These are phyloP conservation scores for Tyria jacobaeae DNA, from an alignment of 2,888 invertebrate genomes.

Conservation along the genomic window DNA sequence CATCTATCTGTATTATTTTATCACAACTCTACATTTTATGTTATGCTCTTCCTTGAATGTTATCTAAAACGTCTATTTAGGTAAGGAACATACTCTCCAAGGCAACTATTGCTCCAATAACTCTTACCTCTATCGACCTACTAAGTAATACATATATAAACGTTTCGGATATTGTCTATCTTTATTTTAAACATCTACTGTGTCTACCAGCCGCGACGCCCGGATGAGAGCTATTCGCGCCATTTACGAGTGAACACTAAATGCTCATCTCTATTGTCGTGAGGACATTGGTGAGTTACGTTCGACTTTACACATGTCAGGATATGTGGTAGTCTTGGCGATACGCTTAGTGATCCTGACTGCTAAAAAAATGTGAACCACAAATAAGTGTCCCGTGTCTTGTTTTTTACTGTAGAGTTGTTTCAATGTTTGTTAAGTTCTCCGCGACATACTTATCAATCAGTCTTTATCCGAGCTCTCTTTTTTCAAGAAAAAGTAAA, in stretches of 20 bases:
- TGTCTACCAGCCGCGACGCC: conserved; percentile 36
- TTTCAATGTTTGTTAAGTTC: too few species aligned
- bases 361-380: too few species aligned
- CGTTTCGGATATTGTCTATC: not conserved
- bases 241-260: conserved; percentile 65
- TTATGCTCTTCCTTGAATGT: not conserved
- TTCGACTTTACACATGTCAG: conserved; percentile 42
- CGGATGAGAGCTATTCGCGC: conserved; percentile 72
- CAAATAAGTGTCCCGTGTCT: too few species aligned
- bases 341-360: too few species aligned
- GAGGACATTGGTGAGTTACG: conserved; percentile 53
- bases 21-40: not conserved
- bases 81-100: not conserved
- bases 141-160: not conserved
- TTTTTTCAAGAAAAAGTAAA: too few species aligned
- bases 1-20: too few species aligned
- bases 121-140: not conserved
- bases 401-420: too few species aligned
- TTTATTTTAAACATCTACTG: conserved; percentile 22
- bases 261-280: conserved; percentile 63
- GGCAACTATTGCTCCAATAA: conserved; percentile 1
- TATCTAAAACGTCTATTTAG: not conserved
- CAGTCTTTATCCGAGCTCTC: too few species aligned
- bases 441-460: too few species aligned
- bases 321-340: conserved; percentile 20